These are phyloP conservation scores for Spodoptera exigua DNA, from an alignment of 2,888 invertebrate genomes.

Conservation along the genomic window DNA sequence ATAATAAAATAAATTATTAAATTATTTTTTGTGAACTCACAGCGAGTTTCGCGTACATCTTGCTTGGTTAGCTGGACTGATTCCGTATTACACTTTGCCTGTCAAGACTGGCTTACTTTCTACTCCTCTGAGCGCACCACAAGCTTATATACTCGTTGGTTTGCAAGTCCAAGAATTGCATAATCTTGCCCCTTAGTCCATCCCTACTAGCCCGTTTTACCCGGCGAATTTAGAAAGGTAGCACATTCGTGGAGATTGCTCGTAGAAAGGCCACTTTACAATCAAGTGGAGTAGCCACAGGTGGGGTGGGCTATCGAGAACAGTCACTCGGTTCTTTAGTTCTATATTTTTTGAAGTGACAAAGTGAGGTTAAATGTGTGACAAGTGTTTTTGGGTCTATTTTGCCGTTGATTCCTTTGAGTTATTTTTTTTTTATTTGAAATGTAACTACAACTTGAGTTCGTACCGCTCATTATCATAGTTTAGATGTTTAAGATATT, in stretches of 20 bases:
- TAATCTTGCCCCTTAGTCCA: conserved; percentile 81
- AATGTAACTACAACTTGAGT: no score
- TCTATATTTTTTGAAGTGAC: conserved; percentile 52
- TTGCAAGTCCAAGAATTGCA: conserved; percentile 77
- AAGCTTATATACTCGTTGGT: conserved; percentile 80
- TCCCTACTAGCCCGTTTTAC: conserved; percentile 82
- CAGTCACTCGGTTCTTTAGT: conserved; percentile 53
- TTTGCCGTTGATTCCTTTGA: no score
- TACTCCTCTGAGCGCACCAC: conserved; percentile 73
- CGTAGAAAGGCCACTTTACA: conserved; percentile 65
- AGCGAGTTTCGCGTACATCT: conserved; percentile 87
- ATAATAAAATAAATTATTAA: neutral
- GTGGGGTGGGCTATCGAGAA: conserved; percentile 72
- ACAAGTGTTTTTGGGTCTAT: conserved; percentile 10
- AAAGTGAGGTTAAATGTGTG: conserved; percentile 53
- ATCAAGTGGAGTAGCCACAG: conserved; percentile 71
- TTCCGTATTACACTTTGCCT: conserved; percentile 75
- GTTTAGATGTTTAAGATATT: no score
- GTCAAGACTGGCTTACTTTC: conserved; percentile 80
- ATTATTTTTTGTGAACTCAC: conserved; percentile 68
- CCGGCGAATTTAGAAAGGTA: conserved; percentile 76
- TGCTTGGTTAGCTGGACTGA: conserved; percentile 85
- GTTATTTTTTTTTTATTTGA: no score
- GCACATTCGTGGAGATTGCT: conserved; percentile 48
- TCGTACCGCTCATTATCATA: no score